These are phyloP conservation scores for Spea hammondii DNA, from an alignment of 2,797 vertebrate genomes.

Conservation along the genomic window DNA sequence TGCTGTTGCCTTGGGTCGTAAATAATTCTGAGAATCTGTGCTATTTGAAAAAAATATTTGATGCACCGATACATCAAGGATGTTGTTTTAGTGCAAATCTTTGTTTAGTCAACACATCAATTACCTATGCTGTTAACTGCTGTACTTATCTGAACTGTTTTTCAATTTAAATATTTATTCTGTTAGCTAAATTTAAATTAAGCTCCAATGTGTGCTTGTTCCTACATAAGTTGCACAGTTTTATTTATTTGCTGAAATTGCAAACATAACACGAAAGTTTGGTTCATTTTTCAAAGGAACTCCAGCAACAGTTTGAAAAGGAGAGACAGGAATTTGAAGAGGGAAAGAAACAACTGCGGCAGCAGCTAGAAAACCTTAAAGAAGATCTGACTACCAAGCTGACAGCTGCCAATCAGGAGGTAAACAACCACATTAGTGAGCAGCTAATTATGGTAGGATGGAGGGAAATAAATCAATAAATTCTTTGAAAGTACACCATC, in stretches of 20 bases:
- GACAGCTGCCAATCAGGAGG: constrained; percentile 84
- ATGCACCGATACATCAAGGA: too few relatives aligned
- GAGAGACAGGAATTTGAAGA: constrained; percentile 86
- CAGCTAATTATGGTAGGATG: too few relatives aligned
- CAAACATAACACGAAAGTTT: not conserved
- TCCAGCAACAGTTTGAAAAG: constrained; percentile 89
- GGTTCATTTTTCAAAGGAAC: constrained; percentile 74
- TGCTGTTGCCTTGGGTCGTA: not conserved
- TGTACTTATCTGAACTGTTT: not conserved
- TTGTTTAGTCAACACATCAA: not conserved
- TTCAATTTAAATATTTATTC: constrained; percentile 2
- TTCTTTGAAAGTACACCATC: too few relatives aligned
- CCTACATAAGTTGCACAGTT: not conserved
- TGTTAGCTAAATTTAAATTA: not conserved
- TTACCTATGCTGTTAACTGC: not conserved
- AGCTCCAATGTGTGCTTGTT: not conserved
- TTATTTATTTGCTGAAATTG: not conserved
- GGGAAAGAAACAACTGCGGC: constrained; percentile 82
- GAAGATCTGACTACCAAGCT: constrained; percentile 84
- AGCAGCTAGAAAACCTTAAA: constrained; percentile 83
- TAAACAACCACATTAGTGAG: constrained; percentile 51
- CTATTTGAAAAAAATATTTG: too few relatives aligned
- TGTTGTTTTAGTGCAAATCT: not conserved
- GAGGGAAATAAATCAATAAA: too few relatives aligned
- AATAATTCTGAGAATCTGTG: too few relatives aligned